A percentile compares a stretch with the other conserved stretches of the same genome.
Conservation (phyloP, 2,113 vertebrate genomes). For the Turnix velox region DNA sequence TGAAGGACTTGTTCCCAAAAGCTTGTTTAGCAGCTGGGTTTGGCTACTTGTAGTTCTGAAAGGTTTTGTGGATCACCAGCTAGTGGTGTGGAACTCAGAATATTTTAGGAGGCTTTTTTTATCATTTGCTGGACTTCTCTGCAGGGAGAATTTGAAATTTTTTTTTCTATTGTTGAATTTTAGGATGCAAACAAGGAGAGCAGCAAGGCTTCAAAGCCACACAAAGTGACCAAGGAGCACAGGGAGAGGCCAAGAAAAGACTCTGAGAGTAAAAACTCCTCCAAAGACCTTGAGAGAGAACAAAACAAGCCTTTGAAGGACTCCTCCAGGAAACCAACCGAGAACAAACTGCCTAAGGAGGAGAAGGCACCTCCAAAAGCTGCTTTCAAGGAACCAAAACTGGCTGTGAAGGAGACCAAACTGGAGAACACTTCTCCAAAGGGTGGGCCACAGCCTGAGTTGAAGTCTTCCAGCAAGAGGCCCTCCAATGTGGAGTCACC, state of each 20-base stretch:
- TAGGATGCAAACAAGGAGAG: slow-evolving; percentile 79
- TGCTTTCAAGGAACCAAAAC: slow-evolving; percentile 96
- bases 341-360: slow-evolving; percentile 89
- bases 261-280: slow-evolving; percentile 89
- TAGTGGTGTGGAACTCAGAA: not conserved
- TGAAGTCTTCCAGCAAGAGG: slow-evolving; percentile 88
- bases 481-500: slow-evolving; percentile 89
- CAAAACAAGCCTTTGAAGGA: slow-evolving; percentile 74
- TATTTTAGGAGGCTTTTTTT: not conserved
- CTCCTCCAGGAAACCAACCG: slow-evolving; percentile 82
- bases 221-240: slow-evolving; percentile 94
- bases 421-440: slow-evolving; percentile 92
- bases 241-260: slow-evolving; percentile 92
- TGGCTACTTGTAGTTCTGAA: not conserved
- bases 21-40: not conserved
- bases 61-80: not conserved
- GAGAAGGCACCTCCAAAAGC: slow-evolving; percentile 92
- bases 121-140: not conserved
- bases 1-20: not conserved
- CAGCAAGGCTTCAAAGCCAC: slow-evolving; percentile 87
- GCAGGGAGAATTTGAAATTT: not conserved
- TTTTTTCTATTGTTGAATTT: slow-evolving; percentile 29
- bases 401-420: slow-evolving; percentile 94
- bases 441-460: slow-evolving; percentile 81
- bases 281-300: slow-evolving; percentile 86